Evolutionary conservation across 2,888 invertebrate species (phyloP).

Genomic region (Oxytorus armatus): DNA sequence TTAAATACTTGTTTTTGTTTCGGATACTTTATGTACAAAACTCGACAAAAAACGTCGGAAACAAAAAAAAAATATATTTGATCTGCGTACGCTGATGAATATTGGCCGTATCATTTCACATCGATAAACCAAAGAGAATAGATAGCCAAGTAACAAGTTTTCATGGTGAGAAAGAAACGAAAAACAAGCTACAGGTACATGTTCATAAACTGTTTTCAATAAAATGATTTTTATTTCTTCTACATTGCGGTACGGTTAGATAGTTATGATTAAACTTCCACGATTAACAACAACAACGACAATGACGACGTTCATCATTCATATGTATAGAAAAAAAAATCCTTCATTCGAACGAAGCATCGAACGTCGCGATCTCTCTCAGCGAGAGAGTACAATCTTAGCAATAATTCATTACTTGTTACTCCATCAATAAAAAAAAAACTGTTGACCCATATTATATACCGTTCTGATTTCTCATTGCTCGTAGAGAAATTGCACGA

Average conservation of each 20-base stretch:
- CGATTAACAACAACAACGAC: conserved; percentile 59
- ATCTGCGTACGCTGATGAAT: not conserved
- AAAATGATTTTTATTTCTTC: conserved; percentile 83
- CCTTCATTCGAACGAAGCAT: conserved; percentile 20
- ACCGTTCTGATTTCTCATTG: conserved; percentile 44
- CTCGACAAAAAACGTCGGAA: not conserved
- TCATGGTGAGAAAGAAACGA: conserved; percentile 63
- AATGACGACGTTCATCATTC: conserved; percentile 56
- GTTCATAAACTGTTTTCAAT: conserved; percentile 72
- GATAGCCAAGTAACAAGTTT: conserved; percentile 78
- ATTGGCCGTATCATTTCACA: conserved; percentile 13
- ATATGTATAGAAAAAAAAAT: conserved; percentile 53
- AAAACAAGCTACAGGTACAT: conserved; percentile 40
- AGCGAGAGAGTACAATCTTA: conserved; percentile 44
- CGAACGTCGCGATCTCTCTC: conserved; percentile 34
- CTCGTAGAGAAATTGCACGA: conserved; percentile 2
- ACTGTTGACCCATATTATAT: conserved; percentile 61
- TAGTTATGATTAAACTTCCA: conserved; percentile 59
- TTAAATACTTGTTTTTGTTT: not conserved
- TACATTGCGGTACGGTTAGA: conserved; percentile 67
- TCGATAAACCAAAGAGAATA: conserved; percentile 72
- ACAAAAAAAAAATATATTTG: not conserved
- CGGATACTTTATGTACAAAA: not conserved
- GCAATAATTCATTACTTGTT: conserved; percentile 65
- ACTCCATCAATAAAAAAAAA: conserved; percentile 60